Percentiles rank a stretch among this genome's conserved stretches.
These are phyloP conservation scores for Diorhabda sublineata DNA, from an alignment of 1,140 invertebrate species.

Conservation along the genomic window DNA sequence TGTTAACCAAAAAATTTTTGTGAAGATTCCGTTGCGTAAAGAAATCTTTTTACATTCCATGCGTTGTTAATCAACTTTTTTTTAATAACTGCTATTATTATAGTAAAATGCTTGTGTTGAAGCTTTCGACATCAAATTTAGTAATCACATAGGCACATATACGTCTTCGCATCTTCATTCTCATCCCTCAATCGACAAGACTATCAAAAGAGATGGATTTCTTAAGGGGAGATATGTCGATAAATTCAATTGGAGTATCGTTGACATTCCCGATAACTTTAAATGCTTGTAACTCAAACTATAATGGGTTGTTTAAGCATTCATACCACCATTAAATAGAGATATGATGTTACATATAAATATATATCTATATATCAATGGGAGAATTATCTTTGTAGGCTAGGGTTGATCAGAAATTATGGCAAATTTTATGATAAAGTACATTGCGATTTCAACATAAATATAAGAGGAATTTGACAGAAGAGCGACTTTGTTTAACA, in stretches of 20 bases:
- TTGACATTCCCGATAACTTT: slow-evolving; percentile 1
- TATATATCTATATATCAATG: too few relatives aligned
- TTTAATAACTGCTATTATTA: not conserved
- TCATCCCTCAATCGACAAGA: not conserved
- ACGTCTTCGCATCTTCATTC: not conserved
- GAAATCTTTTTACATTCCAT: too few relatives aligned
- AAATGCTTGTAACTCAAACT: slow-evolving; percentile 6
- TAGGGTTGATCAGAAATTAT: too few relatives aligned
- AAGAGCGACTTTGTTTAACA: too few relatives aligned
- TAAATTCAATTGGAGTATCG: slow-evolving; percentile 2
- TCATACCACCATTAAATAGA: slow-evolving; percentile 5
- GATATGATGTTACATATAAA: not conserved
- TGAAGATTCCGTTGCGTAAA: too few relatives aligned
- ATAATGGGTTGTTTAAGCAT: slow-evolving; percentile 6
- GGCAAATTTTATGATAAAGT: too few relatives aligned
- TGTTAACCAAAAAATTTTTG: too few relatives aligned
- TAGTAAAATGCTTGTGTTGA: not conserved
- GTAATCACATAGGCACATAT: not conserved
- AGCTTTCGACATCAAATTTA: not conserved
- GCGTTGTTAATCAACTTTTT: not conserved
- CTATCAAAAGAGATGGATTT: not conserved
- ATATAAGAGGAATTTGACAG: too few relatives aligned
- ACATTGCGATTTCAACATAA: too few relatives aligned
- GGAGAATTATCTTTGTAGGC: too few relatives aligned
- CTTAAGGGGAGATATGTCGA: not conserved